Evolutionary conservation across 92 coral and sea anemone genomes (phyloP), one percentile per base, ranked within the genome.

Genomic region (Phymanthus crucifer): DNA sequence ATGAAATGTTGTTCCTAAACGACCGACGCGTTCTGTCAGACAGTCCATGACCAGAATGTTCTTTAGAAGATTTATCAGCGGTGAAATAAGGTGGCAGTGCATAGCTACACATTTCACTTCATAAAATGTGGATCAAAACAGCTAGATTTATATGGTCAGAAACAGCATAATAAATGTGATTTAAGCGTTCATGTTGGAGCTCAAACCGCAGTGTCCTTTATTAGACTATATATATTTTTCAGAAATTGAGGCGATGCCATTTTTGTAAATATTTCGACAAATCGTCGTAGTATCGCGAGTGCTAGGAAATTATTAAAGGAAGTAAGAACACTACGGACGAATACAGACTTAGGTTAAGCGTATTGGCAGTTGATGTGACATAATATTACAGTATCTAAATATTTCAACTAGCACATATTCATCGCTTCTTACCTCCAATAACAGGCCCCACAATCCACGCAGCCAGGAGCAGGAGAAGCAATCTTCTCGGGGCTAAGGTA

Each of bases 401-500:
- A 70, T 3, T 35, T 70, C 35, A 24, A 35, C 29, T 21, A 35
- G 17, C 13, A 13, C 12, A 0, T 35, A 70, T 19, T n/a, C n/a
- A 0, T 36, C 23, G 14, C 21, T 2, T n/a, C 77, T 73, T 21
- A 73, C 77, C 56, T 73, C 77, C 77, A 43, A 21, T 17, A 9
- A 50, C 77, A 38, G 33, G 48, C n/a, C 77, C 50, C 21, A 50
- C 27, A 43, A 73, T 16, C 48, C 54, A 73, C 1, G 32, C 61
- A 19, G 24, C 35, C 14, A 73, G 52, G 23, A 73, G 58, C 58
- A 73, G 77, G 56, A 73, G 33, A 73, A 73, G 18, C 77, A 73
- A 8, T 73, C 77, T 73, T 43, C 77, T 36, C 77, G 57, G 77
- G 58, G 77, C 77, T 73, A 46, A 35, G 77, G 77, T 23, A 73